These are phyloP conservation scores for Sarcophaga bullata DNA, from an alignment of 1,140 invertebrate species.

Conservation along the genomic window DNA sequence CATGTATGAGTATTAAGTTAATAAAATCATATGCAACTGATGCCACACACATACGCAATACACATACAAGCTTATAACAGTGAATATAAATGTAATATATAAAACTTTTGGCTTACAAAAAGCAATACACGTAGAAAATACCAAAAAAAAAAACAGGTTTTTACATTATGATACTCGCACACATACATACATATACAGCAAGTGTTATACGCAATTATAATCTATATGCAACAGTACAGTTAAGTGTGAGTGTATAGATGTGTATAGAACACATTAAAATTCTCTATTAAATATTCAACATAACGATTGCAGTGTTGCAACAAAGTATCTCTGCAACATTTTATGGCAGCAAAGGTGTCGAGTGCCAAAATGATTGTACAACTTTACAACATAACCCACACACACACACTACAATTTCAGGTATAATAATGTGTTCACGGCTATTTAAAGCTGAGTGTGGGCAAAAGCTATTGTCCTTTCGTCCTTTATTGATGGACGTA, in stretches of 20 bases:
- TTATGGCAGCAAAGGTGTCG: constrained; percentile 13
- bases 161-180: neutral
- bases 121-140: no score
- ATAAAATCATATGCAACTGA: neutral
- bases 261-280: neutral
- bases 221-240: neutral
- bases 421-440: no score
- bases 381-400: neutral
- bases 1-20: neutral
- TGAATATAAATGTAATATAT: neutral
- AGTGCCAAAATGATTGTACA: neutral
- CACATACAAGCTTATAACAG: neutral
- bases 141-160: neutral
- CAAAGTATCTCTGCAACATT: constrained; percentile 14
- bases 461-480: neutral
- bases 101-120: no score
- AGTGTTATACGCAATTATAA: no score
- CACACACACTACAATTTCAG: neutral
- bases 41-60: neutral
- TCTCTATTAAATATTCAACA: constrained; percentile 5
- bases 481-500: neutral
- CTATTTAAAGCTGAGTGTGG: neutral
- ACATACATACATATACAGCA: neutral
- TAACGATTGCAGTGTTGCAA: neutral
- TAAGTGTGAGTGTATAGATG: neutral